Evolutionary conservation across 2,888 invertebrate species (phyloP).

Genomic region (Capitulum mitella): DNA sequence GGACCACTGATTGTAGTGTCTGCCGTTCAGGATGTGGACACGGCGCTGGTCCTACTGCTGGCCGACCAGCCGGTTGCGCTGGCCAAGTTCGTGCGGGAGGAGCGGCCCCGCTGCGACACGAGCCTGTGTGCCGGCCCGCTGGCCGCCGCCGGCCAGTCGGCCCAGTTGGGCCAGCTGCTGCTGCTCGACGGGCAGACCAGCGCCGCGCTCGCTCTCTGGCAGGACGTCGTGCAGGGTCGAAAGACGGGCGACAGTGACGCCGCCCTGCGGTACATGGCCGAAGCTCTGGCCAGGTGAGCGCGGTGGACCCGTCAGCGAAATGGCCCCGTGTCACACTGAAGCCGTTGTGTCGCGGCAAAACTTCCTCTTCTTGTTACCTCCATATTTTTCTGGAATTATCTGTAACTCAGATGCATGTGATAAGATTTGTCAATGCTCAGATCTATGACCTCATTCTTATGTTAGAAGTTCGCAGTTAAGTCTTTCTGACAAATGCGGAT

Average conservation of each 20-base stretch:
- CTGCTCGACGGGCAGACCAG: background rate
- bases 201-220: background rate
- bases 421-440: no score
- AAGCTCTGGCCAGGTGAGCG: background rate
- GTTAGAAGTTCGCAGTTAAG: no score
- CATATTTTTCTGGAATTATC: no score
- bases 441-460: no score
- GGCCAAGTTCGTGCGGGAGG: background rate
- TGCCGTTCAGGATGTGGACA: background rate
- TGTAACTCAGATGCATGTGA: no score
- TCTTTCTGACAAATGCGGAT: no score
- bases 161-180: background rate
- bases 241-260: background rate
- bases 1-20: background rate
- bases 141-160: background rate
- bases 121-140: background rate
- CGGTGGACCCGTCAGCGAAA: no score
- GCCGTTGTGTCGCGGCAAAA: no score
- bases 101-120: background rate
- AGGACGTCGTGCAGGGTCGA: background rate
- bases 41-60: conserved; percentile 10
- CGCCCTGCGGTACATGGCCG: conserved; percentile 7
- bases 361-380: no score
- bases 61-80: background rate
- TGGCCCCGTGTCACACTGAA: no score